Evolutionary conservation across 2,113 vertebrate genomes (phyloP).

Genomic region (Prunella himalayana): DNA sequence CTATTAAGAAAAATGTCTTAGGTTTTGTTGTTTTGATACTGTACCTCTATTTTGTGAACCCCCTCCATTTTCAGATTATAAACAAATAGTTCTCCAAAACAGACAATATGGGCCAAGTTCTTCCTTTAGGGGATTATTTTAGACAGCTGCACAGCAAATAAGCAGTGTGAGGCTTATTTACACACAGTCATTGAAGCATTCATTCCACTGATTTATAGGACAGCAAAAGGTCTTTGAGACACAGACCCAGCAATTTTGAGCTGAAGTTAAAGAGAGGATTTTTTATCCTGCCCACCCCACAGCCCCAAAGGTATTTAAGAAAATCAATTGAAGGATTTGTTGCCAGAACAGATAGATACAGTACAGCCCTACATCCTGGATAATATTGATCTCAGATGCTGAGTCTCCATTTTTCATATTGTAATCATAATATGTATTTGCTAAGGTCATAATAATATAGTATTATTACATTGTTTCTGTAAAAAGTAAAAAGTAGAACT

Average conservation of each 20-base stretch:
- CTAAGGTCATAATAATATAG: neutral
- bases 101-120: conserved; percentile 5
- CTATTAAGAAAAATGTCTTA: neutral
- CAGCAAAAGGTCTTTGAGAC: conserved; percentile 20
- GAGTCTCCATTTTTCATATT: neutral
- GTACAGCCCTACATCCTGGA: neutral
- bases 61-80: neutral
- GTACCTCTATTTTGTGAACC: neutral
- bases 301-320: neutral
- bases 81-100: neutral
- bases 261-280: conserved; percentile 9
- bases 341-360: neutral
- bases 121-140: conserved; percentile 45
- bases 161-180: conserved; percentile 51
- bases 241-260: neutral
- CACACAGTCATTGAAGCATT: conserved; percentile 20
- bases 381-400: neutral
- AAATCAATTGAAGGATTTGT: neutral
- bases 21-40: neutral
- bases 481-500: neutral
- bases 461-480: neutral
- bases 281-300: neutral
- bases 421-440: neutral
- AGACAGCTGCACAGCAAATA: conserved; percentile 24
- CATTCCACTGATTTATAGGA: conserved; percentile 36